These are phyloP conservation scores for Herminia tarsipennalis DNA, from an alignment of 2,888 invertebrate genomes.

Conservation along the genomic window DNA sequence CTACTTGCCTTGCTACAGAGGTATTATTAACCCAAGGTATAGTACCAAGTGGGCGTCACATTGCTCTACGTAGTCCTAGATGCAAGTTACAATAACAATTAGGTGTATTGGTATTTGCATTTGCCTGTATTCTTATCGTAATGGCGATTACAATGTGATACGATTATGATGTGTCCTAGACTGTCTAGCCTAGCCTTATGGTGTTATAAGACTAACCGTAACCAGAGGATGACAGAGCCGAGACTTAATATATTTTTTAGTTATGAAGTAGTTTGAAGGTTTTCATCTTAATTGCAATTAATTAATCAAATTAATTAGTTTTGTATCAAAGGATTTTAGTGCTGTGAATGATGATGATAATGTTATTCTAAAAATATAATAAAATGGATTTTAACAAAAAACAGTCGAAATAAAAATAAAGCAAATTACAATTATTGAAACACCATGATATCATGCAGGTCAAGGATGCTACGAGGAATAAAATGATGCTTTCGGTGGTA, in stretches of 20 bases:
- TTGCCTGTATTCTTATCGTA: conserved; percentile 14
- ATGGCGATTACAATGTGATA: conserved; percentile 10
- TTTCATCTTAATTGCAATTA: too few relatives aligned
- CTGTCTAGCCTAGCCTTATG: too few relatives aligned
- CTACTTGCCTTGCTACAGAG: not conserved
- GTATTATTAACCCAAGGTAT: not conserved
- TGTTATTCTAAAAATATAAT: too few relatives aligned
- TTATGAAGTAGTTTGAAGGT: too few relatives aligned
- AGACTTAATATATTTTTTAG: too few relatives aligned
- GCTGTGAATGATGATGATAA: too few relatives aligned
- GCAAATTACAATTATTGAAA: conserved; percentile 10
- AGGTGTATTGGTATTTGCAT: conserved; percentile 7
- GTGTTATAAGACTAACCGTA: conserved; percentile 2
- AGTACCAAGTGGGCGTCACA: conserved; percentile 9
- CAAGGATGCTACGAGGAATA: conserved; percentile 8
- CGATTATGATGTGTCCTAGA: conserved; percentile 15
- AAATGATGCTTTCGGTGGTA: conserved; percentile 15
- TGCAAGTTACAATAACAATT: conserved; percentile 18
- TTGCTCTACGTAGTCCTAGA: not conserved
- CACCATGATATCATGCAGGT: conserved; percentile 3
- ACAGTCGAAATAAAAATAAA: too few relatives aligned
- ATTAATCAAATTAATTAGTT: too few relatives aligned
- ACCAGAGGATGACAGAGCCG: too few relatives aligned
- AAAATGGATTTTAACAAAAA: conserved; percentile 19
- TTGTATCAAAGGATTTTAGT: too few relatives aligned